A percentile compares a stretch with the other conserved stretches of the same genome.
Evolutionary conservation across 2,113 vertebrate genomes (phyloP).

Genomic region (Engystomops pustulosus): DNA sequence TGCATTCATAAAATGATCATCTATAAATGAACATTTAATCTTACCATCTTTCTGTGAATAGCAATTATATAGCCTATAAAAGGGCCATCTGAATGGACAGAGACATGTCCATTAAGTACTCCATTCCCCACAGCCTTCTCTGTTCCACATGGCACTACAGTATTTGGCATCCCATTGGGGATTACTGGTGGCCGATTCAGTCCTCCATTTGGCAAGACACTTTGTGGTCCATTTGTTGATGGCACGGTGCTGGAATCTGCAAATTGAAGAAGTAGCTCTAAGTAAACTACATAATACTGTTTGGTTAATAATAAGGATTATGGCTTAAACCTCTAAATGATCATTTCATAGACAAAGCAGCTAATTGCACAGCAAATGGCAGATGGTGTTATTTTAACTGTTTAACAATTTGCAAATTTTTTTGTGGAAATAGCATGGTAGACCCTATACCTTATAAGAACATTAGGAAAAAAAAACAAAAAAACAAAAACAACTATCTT

Average conservation of each 20-base stretch:
- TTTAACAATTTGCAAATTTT: too few relatives aligned
- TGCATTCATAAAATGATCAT: too few relatives aligned
- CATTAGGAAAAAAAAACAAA: too few relatives aligned
- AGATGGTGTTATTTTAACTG: not conserved
- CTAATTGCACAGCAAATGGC: not conserved
- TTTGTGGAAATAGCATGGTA: too few relatives aligned
- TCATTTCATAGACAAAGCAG: constrained; percentile 1
- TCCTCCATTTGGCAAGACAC: constrained; percentile 76
- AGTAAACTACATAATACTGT: not conserved
- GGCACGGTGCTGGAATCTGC: constrained; percentile 69
- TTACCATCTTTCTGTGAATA: constrained; percentile 98
- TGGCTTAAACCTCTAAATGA: constrained; percentile 17
- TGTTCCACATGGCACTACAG: constrained; percentile 79
- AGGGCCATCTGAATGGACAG: constrained; percentile 81
- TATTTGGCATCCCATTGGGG: constrained; percentile 87
- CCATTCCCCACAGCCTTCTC: constrained; percentile 80
- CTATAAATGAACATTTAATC: too few relatives aligned
- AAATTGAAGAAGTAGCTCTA: constrained; percentile 59
- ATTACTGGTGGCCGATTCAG: constrained; percentile 76
- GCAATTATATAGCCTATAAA: constrained; percentile 97
- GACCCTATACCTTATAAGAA: too few relatives aligned
- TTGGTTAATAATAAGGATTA: constrained; percentile 41
- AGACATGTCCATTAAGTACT: constrained; percentile 82
- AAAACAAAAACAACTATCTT: too few relatives aligned
- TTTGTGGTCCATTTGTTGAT: constrained; percentile 77